A percentile compares a stretch with the other conserved stretches of the same genome.
phyloP scores from a whole-genome alignment of 2,113 vertebrate species.

The Sclerurus mexicanus region DNA sequence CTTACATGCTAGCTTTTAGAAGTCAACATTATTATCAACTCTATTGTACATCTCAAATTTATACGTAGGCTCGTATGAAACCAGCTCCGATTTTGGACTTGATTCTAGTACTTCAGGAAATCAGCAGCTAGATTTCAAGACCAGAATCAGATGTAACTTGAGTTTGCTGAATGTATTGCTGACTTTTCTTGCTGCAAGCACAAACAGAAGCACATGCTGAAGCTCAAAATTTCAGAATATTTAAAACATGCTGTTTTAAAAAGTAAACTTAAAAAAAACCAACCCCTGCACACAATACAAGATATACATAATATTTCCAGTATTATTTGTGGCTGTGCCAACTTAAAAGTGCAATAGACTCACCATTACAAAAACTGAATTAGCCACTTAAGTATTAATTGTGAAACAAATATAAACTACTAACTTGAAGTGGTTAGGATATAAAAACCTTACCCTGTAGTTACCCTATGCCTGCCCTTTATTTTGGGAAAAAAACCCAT shows the following conservation, averaged over 20 bases:
- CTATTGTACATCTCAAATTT: not conserved
- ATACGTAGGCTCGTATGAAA: not conserved
- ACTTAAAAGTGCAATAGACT: constrained; percentile 59
- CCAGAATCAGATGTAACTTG: not conserved
- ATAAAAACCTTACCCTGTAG: not conserved
- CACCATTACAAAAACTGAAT: constrained; percentile 30
- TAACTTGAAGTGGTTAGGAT: constrained; percentile 23
- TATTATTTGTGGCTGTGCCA: constrained; percentile 23
- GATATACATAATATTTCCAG: constrained; percentile 58
- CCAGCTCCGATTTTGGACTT: not conserved
- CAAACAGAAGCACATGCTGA: not conserved
- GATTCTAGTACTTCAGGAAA: not conserved
- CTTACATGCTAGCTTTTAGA: constrained; percentile 33
- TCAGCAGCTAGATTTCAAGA: not conserved
- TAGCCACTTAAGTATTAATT: not conserved
- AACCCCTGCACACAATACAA: constrained; percentile 1
- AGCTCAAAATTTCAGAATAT: not conserved
- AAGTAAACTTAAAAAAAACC: not conserved
- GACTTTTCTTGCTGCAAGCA: not conserved
- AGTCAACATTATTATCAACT: not conserved
- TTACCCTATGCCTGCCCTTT: not conserved
- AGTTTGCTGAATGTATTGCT: not conserved
- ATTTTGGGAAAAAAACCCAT: not conserved
- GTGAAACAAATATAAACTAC: not conserved
- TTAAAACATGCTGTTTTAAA: not conserved